A percentile compares a stretch with the other conserved stretches of the same genome.
phyloP scores from a whole-genome alignment of 2,113 vertebrate genomes.

The Calidris pygmaea region DNA sequence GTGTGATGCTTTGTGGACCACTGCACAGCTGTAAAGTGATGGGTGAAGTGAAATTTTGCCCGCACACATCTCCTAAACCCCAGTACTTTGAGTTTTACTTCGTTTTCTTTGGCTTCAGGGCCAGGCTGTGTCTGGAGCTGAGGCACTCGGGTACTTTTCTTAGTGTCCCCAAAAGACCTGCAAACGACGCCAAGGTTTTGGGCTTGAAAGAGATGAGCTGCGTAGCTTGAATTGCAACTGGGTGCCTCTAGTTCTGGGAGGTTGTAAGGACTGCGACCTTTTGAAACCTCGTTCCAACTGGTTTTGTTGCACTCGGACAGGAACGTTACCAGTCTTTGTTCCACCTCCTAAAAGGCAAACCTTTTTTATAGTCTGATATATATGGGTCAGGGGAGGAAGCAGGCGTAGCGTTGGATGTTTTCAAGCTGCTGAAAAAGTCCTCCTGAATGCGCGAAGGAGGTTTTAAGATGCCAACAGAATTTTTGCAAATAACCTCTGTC shows the following conservation, averaged over 20 bases:
- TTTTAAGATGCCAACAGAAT: background rate
- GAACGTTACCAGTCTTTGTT: slow-evolving; percentile 45
- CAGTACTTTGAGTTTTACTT: background rate
- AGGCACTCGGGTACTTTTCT: background rate
- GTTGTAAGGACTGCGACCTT: background rate
- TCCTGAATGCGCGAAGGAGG: background rate
- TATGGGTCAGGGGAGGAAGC: slow-evolving; percentile 17
- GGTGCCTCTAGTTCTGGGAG: slow-evolving; percentile 14
- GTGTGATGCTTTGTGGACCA: background rate
- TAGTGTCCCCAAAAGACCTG: slow-evolving; percentile 28
- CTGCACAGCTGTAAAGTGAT: background rate
- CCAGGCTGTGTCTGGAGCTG: background rate
- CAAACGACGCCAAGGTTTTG: slow-evolving; percentile 16
- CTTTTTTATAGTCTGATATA: slow-evolving; percentile 5
- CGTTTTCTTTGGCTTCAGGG: slow-evolving; percentile 29
- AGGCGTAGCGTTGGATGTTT: background rate
- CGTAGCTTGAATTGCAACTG: background rate
- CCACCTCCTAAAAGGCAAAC: slow-evolving; percentile 4
- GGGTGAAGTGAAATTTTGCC: background rate
- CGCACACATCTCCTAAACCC: background rate
- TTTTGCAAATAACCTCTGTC: background rate
- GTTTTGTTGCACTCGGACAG: slow-evolving; percentile 24
- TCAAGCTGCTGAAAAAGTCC: background rate
- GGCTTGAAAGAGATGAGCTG: slow-evolving; percentile 39
- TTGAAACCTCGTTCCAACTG: slow-evolving; percentile 48